These are phyloP conservation scores for Drosophila pseudoobscura DNA, from an alignment of 1,140 invertebrate species.

Conservation along the genomic window DNA sequence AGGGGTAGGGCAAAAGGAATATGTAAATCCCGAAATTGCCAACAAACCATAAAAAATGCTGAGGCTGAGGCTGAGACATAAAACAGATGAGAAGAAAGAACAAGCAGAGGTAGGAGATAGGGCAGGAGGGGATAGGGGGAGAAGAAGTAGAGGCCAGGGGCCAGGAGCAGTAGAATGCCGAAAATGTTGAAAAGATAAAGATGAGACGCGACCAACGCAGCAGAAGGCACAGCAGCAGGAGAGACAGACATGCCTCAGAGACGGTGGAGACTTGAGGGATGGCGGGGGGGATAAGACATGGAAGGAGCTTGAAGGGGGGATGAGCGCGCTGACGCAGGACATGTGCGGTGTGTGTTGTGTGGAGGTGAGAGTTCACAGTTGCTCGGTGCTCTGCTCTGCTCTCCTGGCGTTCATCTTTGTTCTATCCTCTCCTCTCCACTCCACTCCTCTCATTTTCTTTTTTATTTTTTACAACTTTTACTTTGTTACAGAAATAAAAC, in stretches of 20 bases:
- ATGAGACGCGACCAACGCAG: conserved; percentile 23
- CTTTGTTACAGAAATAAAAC: conserved; percentile 73
- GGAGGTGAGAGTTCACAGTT: conserved; percentile 52
- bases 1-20: conserved; percentile 10
- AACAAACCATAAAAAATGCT: conserved; percentile 60
- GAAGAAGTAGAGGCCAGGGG: background rate
- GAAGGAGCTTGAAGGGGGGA: conserved; percentile 5
- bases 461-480: conserved; percentile 64
- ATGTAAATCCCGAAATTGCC: conserved; percentile 67
- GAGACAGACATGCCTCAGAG: background rate
- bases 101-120: conserved; percentile 1
- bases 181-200: conserved; percentile 52
- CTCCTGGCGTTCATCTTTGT: conserved; percentile 41
- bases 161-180: conserved; percentile 9
- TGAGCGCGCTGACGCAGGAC: conserved; percentile 44
- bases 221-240: conserved; percentile 10
- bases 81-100: conserved; percentile 48
- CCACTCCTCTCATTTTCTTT: conserved; percentile 15
- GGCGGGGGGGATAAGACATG: background rate
- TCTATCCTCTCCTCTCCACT: conserved; percentile 14
- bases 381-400: conserved; percentile 6
- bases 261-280: background rate
- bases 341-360: conserved; percentile 13
- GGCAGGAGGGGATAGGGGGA: background rate
- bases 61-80: conserved; percentile 54